Conservation (phyloP, 1,140 invertebrate genomes). For the Hypsibius dujardini region DNA sequence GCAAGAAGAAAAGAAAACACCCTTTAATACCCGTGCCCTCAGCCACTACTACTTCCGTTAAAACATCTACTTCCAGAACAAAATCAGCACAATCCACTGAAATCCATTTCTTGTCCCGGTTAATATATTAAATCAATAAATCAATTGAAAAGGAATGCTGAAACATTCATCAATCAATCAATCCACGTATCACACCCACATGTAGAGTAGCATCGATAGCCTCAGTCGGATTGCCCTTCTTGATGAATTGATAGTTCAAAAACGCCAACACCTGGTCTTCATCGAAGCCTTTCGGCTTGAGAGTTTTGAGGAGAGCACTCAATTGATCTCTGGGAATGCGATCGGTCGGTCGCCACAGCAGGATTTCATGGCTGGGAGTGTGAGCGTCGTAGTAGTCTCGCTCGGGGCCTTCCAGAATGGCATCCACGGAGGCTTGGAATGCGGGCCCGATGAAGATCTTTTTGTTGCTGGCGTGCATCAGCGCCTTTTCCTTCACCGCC, state of each 20-base stretch:
- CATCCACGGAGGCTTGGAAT: neutral
- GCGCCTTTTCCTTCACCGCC: constrained; percentile 15
- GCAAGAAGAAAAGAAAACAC: neutral
- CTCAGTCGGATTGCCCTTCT: neutral
- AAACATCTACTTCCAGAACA: too few species aligned
- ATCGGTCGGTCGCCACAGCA: constrained; percentile 10
- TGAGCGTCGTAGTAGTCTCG: neutral
- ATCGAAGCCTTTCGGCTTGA: constrained; percentile 11
- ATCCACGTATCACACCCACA: too few species aligned
- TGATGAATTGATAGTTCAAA: neutral
- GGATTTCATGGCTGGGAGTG: neutral
- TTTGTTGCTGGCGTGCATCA: constrained; percentile 17
- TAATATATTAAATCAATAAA: too few species aligned
- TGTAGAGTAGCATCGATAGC: too few species aligned
- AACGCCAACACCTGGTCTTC: constrained; percentile 13
- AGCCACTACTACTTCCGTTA: too few species aligned
- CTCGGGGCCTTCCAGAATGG: neutral
- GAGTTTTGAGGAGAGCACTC: neutral
- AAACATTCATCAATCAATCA: too few species aligned
- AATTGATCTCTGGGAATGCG: neutral
- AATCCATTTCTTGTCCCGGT: too few species aligned
- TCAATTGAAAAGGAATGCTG: too few species aligned
- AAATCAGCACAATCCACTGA: too few species aligned
- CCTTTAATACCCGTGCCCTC: too few species aligned
- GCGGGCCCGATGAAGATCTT: constrained; percentile 16